phyloP scores from a whole-genome alignment of 2,888 invertebrate species.

The Sinodicranocentrus sp. region DNA sequence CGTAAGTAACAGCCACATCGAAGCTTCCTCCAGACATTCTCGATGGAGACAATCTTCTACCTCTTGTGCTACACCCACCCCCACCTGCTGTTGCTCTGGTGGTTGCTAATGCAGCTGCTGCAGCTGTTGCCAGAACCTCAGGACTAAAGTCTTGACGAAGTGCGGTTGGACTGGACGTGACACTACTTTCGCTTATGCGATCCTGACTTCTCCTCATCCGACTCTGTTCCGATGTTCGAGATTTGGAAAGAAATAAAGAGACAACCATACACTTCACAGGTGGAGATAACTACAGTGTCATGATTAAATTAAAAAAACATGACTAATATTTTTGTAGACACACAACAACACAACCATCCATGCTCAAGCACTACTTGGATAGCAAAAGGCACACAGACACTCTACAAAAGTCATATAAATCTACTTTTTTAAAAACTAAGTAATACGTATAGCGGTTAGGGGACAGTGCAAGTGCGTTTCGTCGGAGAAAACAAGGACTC shows the following conservation, averaged over 20 bases:
- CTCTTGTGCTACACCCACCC: slow-evolving; percentile 42
- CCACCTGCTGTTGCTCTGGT: slow-evolving; percentile 22
- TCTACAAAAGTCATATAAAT: not conserved
- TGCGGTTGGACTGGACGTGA: slow-evolving; percentile 71
- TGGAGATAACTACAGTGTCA: slow-evolving; percentile 3
- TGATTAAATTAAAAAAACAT: slow-evolving; percentile 18
- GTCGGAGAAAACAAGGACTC: slow-evolving; percentile 44
- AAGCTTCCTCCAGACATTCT: slow-evolving; percentile 76
- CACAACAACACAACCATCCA: not conserved
- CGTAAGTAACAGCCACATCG: slow-evolving; percentile 76
- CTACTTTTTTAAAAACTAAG: too few species aligned
- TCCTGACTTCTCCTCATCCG: slow-evolving; percentile 61
- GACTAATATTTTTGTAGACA: not conserved
- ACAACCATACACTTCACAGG: too few species aligned
- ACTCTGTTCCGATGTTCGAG: slow-evolving; percentile 30
- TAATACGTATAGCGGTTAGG: slow-evolving; percentile 59
- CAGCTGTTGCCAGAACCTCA: slow-evolving; percentile 31
- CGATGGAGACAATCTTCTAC: slow-evolving; percentile 75
- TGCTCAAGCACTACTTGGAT: too few species aligned
- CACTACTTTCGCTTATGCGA: slow-evolving; percentile 72
- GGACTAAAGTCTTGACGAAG: slow-evolving; percentile 67
- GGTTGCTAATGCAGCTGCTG: slow-evolving; percentile 21
- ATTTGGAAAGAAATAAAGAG: not conserved
- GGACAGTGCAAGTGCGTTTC: slow-evolving; percentile 61
- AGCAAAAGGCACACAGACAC: too few species aligned